These are phyloP conservation scores for Galerucella calmariensis DNA, from an alignment of 2,888 invertebrate species.

Conservation along the genomic window DNA sequence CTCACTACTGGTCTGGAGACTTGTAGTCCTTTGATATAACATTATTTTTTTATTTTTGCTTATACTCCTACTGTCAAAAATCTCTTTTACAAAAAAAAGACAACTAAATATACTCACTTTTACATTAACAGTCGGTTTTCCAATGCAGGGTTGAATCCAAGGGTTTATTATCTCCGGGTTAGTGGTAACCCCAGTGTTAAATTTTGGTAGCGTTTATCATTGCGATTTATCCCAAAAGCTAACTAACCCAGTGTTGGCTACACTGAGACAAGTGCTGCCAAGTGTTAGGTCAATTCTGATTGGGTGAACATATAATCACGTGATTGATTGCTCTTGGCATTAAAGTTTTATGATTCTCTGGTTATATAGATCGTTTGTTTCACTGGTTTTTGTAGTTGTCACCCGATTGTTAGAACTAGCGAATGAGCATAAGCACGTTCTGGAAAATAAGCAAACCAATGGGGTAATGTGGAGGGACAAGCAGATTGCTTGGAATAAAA, in stretches of 20 bases:
- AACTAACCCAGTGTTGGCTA: conserved; percentile 1
- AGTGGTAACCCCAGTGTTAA: neutral
- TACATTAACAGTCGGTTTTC: neutral
- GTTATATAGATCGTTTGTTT: no score
- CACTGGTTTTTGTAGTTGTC: neutral
- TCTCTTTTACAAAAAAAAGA: no score
- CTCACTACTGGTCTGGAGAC: no score
- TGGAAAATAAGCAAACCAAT: neutral
- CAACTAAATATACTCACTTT: no score
- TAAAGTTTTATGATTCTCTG: neutral
- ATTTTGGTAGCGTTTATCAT: conserved; percentile 1
- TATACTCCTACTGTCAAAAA: no score
- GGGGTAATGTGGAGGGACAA: neutral
- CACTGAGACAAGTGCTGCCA: neutral
- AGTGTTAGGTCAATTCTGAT: neutral
- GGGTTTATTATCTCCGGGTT: conserved; percentile 4
- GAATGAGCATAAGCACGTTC: no score
- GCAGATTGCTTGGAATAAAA: neutral
- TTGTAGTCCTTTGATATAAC: no score
- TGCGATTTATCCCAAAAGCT: neutral
- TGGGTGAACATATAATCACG: neutral
- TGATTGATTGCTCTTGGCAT: neutral
- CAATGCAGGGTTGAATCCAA: neutral
- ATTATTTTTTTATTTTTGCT: no score
- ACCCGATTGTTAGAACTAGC: neutral